phyloP scores from a whole-genome alignment of 2,888 invertebrate species.

The Athalia rosae region DNA sequence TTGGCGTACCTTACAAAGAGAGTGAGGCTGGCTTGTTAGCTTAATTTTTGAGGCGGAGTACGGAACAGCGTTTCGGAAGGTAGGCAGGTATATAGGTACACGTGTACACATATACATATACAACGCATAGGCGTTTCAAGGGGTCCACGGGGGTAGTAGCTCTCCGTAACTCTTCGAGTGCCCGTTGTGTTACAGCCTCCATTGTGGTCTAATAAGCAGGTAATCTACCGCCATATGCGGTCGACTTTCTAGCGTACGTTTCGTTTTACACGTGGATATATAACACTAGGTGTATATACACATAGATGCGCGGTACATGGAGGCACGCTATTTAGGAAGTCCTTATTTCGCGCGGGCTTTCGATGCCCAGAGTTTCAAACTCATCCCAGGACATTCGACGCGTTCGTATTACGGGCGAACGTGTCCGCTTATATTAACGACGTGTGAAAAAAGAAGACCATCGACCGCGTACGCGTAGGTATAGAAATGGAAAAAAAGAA shows the following conservation, averaged over 20 bases:
- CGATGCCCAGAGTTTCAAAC: background rate
- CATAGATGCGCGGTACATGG: background rate
- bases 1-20: conserved; percentile 17
- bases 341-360: conserved; percentile 1
- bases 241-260: conserved; percentile 42
- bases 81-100: too few species aligned
- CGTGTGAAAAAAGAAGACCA: too few species aligned
- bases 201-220: conserved; percentile 68
- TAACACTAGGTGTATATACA: background rate
- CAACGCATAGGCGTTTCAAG: background rate
- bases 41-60: conserved; percentile 34
- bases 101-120: background rate
- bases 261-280: conserved; percentile 25
- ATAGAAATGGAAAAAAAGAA: background rate
- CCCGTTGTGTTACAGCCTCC: conserved; percentile 49
- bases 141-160: conserved; percentile 21
- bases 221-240: conserved; percentile 58
- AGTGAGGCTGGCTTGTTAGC: conserved; percentile 40
- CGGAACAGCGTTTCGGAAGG: background rate
- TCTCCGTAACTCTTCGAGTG: conserved; percentile 7
- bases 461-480: background rate
- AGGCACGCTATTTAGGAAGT: conserved; percentile 7
- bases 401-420: too few species aligned
- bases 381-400: too few species aligned
- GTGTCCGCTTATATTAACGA: too few species aligned